Evolutionary conservation across 1,140 invertebrate genomes (phyloP).

Genomic region (Formica exsecta): DNA sequence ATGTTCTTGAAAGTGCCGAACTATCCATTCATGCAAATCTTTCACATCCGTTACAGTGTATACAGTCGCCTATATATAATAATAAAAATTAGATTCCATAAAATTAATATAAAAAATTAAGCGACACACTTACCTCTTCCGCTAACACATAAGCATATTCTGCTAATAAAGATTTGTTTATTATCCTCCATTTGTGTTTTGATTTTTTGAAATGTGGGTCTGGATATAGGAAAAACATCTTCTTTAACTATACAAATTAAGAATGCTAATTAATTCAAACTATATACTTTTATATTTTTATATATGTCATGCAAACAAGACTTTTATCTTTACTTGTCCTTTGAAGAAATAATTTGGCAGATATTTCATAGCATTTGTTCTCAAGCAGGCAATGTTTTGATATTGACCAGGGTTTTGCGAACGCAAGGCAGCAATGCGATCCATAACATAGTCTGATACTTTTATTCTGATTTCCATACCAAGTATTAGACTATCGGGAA

Average conservation of each 20-base stretch:
- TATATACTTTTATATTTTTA: slow-evolving; percentile 10
- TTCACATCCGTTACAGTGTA: slow-evolving; percentile 99
- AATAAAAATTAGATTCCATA: slow-evolving; percentile 23
- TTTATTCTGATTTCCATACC: slow-evolving; percentile 99
- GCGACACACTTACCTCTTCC: slow-evolving; percentile 89
- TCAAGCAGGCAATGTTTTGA: slow-evolving; percentile 97
- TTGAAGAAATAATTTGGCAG: slow-evolving; percentile 98
- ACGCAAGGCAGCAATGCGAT: slow-evolving; percentile 96
- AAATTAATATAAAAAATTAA: slow-evolving; percentile 41
- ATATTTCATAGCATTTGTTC: slow-evolving; percentile 99
- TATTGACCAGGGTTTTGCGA: slow-evolving; percentile 92
- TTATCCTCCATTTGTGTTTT: slow-evolving; percentile 99
- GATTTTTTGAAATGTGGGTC: slow-evolving; percentile 99
- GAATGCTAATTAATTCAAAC: slow-evolving; percentile 22
- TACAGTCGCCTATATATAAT: slow-evolving; percentile 91
- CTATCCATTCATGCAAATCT: slow-evolving; percentile 99
- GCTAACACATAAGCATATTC: slow-evolving; percentile 98
- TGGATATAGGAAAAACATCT: slow-evolving; percentile 99
- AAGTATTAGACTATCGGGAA: slow-evolving; percentile 95
- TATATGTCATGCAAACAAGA: background rate
- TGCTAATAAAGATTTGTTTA: slow-evolving; percentile 96
- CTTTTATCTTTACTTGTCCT: slow-evolving; percentile 90
- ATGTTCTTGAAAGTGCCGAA: slow-evolving; percentile 95
- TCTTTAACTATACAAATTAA: slow-evolving; percentile 91
- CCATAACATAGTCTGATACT: slow-evolving; percentile 99